Conservation (phyloP, 2,888 invertebrate species). For the Flexamia atlantica region DNA sequence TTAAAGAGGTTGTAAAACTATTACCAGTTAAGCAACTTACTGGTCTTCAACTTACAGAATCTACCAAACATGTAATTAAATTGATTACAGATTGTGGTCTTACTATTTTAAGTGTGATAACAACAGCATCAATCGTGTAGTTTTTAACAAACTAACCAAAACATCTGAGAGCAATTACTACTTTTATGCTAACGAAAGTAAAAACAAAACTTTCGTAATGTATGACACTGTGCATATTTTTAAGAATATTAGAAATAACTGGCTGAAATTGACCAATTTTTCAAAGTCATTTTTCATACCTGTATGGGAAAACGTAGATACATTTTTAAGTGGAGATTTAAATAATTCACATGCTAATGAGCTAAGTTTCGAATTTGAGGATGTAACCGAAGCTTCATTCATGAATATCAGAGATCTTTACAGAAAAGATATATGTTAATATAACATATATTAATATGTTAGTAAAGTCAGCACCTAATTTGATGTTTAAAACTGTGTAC, state of each 20-base stretch:
- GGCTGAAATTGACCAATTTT: neutral
- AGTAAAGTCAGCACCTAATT: too few species aligned
- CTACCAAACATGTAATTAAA: slow-evolving; percentile 13
- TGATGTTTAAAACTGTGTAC: too few species aligned
- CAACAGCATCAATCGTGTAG: slow-evolving; percentile 32
- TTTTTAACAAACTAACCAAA: slow-evolving; percentile 12
- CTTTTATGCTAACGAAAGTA: neutral
- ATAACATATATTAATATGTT: too few species aligned
- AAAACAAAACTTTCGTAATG: slow-evolving; percentile 10
- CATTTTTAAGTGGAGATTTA: too few species aligned
- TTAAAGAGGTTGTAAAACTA: slow-evolving; percentile 28
- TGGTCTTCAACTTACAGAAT: slow-evolving; percentile 11
- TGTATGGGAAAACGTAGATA: too few species aligned
- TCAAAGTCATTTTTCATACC: neutral
- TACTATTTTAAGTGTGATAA: slow-evolving; percentile 22
- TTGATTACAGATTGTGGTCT: slow-evolving; percentile 22
- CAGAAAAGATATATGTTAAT: too few species aligned
- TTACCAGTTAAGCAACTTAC: slow-evolving; percentile 29
- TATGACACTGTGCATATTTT: slow-evolving; percentile 43
- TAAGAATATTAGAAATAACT: slow-evolving; percentile 45
- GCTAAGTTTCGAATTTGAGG: too few species aligned
- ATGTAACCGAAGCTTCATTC: too few species aligned
- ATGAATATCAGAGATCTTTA: too few species aligned
- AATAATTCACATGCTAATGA: too few species aligned
- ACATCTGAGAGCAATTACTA: neutral